Evolutionary conservation across 2,888 invertebrate genomes (phyloP).

Genomic region (Cerastoderma edule): DNA sequence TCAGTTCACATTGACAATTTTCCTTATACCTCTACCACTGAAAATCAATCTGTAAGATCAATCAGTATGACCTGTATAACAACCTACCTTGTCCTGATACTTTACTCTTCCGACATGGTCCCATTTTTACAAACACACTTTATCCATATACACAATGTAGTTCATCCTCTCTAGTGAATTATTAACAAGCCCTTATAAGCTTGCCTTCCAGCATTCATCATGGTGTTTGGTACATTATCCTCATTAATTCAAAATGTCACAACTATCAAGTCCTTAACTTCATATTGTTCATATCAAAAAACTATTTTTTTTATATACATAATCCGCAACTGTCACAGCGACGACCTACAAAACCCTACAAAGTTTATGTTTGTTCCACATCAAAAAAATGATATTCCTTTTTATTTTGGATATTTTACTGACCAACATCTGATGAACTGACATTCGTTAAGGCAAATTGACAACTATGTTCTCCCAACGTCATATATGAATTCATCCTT

Average conservation of each 20-base stretch:
- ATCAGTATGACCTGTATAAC: background rate
- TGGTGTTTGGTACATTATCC: background rate
- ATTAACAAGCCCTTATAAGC: background rate
- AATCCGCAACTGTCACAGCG: too few species aligned
- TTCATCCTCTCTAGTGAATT: background rate
- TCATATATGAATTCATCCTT: too few species aligned
- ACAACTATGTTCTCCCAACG: too few species aligned
- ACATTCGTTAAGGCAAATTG: too few species aligned
- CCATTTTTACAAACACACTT: background rate
- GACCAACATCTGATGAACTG: too few species aligned
- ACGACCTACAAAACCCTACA: too few species aligned
- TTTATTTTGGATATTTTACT: too few species aligned
- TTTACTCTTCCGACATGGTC: conserved; percentile 12
- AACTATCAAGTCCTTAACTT: background rate
- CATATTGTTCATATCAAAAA: background rate
- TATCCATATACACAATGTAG: background rate
- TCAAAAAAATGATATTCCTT: too few species aligned
- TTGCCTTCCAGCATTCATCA: background rate
- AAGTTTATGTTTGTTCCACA: too few species aligned
- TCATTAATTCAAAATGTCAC: background rate
- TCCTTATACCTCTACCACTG: background rate
- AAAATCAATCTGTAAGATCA: background rate
- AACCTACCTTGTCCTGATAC: conserved; percentile 21
- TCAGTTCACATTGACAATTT: background rate
- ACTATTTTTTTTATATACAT: too few species aligned